phyloP scores from a whole-genome alignment of 2,113 vertebrate species.

The Macquaria ambigua region DNA sequence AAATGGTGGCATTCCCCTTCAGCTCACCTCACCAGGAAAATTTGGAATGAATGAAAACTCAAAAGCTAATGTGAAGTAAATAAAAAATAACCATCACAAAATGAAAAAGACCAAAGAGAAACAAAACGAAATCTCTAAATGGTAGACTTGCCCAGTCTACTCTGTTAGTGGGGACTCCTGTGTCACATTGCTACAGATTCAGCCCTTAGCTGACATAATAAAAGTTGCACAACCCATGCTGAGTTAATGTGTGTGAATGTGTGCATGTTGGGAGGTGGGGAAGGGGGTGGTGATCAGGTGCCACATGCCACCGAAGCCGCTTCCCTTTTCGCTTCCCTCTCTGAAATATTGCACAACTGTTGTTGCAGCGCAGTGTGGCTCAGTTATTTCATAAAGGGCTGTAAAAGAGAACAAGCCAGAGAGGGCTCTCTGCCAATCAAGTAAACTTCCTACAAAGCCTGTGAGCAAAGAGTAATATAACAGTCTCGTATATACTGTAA shows the following conservation, averaged over 20 bases:
- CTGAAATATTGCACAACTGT: slow-evolving; percentile 74
- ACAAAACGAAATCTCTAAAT: slow-evolving; percentile 8
- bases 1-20: background rate
- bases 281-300: slow-evolving; percentile 68
- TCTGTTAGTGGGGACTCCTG: slow-evolving; percentile 15
- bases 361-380: slow-evolving; percentile 54
- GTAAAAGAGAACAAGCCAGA: slow-evolving; percentile 54
- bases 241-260: slow-evolving; percentile 31
- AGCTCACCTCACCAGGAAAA: background rate
- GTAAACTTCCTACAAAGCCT: slow-evolving; percentile 35
- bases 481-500: background rate
- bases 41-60: background rate
- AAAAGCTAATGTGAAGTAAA: background rate
- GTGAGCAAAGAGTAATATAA: slow-evolving; percentile 16
- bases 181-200: slow-evolving; percentile 41
- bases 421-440: slow-evolving; percentile 42
- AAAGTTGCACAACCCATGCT: slow-evolving; percentile 61
- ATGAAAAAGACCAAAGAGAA: background rate
- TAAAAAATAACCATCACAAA: background rate
- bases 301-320: slow-evolving; percentile 65
- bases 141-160: background rate
- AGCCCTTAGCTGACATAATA: slow-evolving; percentile 61
- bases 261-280: slow-evolving; percentile 13
- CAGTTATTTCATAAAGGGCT: slow-evolving; percentile 72
- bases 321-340: slow-evolving; percentile 81